Percentiles rank a stretch among this genome's conserved stretches.
phyloP scores from a whole-genome alignment of 2,797 vertebrate species.

The Spatula versicolor region DNA sequence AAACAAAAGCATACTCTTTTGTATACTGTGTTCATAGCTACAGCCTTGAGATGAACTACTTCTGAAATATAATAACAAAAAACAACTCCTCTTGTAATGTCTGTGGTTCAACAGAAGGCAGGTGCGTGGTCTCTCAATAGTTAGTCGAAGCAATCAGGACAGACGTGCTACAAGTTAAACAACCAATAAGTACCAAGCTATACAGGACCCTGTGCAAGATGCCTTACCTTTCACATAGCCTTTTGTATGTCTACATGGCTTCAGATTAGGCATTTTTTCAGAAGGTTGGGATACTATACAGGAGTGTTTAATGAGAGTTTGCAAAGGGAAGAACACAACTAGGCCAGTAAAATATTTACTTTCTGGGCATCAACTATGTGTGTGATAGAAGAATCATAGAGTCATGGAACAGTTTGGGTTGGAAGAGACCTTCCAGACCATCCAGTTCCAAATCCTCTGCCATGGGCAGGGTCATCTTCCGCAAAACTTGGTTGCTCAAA shows the following conservation, averaged over 20 bases:
- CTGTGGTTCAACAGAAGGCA: fast-evolving
- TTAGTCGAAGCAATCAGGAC: background rate
- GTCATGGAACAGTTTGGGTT: too few relatives aligned
- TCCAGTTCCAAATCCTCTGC: too few relatives aligned
- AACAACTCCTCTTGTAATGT: background rate
- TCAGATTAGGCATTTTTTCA: background rate
- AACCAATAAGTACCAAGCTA: fast-evolving
- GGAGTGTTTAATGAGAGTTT: background rate
- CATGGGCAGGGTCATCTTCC: too few relatives aligned
- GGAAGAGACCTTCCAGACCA: too few relatives aligned
- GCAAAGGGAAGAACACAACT: background rate
- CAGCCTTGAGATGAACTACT: background rate
- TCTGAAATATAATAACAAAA: background rate
- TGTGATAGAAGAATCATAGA: background rate
- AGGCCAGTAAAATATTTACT: background rate
- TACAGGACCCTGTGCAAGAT: background rate
- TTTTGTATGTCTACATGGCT: background rate
- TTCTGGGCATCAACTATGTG: background rate
- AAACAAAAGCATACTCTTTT: background rate
- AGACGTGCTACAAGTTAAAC: background rate
- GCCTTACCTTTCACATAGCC: background rate
- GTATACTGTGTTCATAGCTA: background rate
- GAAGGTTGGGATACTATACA: background rate
- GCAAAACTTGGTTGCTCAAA: too few relatives aligned
- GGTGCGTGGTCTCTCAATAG: background rate